Base-by-base conservation (phyloP, 2,113 vertebrate genomes). In the Nematolebias whitei region DNA sequence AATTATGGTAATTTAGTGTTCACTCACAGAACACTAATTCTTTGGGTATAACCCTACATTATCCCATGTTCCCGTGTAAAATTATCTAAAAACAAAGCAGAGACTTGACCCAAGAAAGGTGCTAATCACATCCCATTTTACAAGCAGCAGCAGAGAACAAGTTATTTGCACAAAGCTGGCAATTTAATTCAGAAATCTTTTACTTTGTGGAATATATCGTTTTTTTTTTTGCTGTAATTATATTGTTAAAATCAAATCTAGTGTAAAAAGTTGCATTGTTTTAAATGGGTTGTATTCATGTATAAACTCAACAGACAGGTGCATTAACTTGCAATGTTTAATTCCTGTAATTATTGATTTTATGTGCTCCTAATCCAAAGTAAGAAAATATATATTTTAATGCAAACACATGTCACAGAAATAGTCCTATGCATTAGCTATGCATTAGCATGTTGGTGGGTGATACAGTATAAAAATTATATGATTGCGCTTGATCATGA, bases 1-100 rank as follows among this genome's bases (percentile, higher is more conserved):
- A 49, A 49, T 44, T 3, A 69, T 18, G 49, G 63, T 65, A 9
- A 59, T 78, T 50, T 29, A 23, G 39, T 38, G 43, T 44, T 39
- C 22, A 2, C 22, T 61, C 41, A 41, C 4, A 50, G 16, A 62
- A 39, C 39, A 51, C 47, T 45, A 39, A 32, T 61, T 71, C 29
- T 64, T 57, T 35, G n/a, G 59, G 32, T 26, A 5, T n/a, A 32
- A 12, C 35, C 24, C 14, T 22, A 8, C 1, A 38, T 39, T 49
- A 53, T 35, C 24, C 48, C 20, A 3, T 38, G n/a, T 50, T 51
- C 54, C 26, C 41, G 19, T 14, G 26, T 41, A 56, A 63, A 64
- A 56, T 51, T 15, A 26, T 18, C 57, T 18, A 32, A 41, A 74
- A 22, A 22, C 39, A 35, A 20, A 3, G 18, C 53, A 19, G 23